phyloP scores from a whole-genome alignment of 1,140 invertebrate genomes.

The Littorina saxatilis region DNA sequence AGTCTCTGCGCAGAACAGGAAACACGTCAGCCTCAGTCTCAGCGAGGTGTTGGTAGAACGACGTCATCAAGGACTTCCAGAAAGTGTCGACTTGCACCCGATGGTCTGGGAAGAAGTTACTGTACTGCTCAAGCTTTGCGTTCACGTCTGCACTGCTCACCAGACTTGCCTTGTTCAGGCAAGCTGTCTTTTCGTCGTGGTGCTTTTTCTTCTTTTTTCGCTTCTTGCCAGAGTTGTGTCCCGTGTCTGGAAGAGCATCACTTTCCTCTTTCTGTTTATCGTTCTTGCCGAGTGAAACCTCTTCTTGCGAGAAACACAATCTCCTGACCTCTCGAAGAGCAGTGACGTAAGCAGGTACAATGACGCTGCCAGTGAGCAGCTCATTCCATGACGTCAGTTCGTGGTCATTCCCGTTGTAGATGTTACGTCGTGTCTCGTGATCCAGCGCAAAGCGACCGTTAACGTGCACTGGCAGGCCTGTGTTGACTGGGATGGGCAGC shows the following conservation, averaged over 20 bases:
- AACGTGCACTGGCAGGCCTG: conserved; percentile 69
- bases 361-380: conserved; percentile 50
- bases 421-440: conserved; percentile 63
- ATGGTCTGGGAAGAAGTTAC: conserved; percentile 7
- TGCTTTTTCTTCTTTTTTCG: neutral
- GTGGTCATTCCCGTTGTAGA: conserved; percentile 54
- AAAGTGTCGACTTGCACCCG: neutral
- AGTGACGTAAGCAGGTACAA: conserved; percentile 59
- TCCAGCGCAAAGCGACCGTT: conserved; percentile 73
- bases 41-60: conserved; percentile 20
- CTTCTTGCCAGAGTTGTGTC: neutral
- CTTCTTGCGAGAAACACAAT: neutral
- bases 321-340: conserved; percentile 15
- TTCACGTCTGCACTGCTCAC: neutral
- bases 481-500: conserved; percentile 68
- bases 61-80: neutral
- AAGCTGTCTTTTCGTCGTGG: no score
- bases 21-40: neutral
- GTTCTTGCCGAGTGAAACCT: no score
- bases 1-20: neutral
- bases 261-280: neutral
- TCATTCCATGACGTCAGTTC: conserved; percentile 62
- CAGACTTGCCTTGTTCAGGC: neutral
- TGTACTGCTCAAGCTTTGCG: neutral
- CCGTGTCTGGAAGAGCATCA: no score